Evolutionary conservation across 2,113 vertebrate genomes (phyloP).

Genomic region (Sialia sialis): DNA sequence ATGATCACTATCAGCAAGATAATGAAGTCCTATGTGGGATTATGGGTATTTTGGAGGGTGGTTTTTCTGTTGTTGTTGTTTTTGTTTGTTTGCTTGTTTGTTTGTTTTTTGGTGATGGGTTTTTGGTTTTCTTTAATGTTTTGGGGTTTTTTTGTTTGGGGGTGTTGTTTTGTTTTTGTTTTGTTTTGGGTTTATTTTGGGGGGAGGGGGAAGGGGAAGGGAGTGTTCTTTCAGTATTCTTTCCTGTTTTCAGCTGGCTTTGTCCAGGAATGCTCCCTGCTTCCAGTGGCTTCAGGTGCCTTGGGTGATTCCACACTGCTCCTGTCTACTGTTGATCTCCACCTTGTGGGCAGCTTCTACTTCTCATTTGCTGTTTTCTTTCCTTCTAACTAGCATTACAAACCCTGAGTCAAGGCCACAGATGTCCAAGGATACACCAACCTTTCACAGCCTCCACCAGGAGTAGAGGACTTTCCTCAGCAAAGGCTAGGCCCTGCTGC

Average conservation of each 20-base stretch:
- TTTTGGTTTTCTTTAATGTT: background rate
- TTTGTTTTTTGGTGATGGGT: background rate
- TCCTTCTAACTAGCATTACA: background rate
- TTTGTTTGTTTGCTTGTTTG: background rate
- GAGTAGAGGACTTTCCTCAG: background rate
- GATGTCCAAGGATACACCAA: background rate
- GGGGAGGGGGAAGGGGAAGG: fast-evolving
- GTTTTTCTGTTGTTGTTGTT: background rate
- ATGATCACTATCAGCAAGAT: background rate
- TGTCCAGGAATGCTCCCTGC: background rate
- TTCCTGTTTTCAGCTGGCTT: background rate
- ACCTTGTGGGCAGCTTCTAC: background rate
- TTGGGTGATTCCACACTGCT: background rate
- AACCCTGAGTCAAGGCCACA: background rate
- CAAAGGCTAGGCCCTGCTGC: background rate
- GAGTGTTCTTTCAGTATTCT: background rate
- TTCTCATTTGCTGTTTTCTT: background rate
- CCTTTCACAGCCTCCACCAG: background rate
- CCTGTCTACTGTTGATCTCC: background rate
- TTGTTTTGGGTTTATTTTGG: background rate
- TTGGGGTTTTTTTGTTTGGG: background rate
- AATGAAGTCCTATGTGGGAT: background rate
- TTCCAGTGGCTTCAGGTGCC: background rate
- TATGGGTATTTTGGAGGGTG: background rate
- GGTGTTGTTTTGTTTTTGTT: background rate